Evolutionary conservation across 1,140 invertebrate genomes (phyloP), one percentile per base, ranked within the genome.

Genomic region (Drosophila ogumai): DNA sequence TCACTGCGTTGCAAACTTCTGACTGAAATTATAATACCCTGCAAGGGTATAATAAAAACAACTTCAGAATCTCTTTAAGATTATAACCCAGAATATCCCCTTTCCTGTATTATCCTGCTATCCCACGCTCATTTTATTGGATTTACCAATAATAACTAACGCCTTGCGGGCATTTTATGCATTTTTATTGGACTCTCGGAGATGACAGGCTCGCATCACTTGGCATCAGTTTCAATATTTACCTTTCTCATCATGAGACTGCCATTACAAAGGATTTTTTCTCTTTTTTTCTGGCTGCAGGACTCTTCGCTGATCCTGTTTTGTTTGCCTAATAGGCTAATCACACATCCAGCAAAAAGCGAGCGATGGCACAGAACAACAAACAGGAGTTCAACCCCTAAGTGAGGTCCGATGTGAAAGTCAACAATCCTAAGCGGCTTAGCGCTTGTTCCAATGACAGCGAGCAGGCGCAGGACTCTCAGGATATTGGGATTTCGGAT

Each of bases 301-400:
- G 49, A 38, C 41, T 49, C 50, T 44, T 17, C 12, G 38, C 2
- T 43, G 50, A 65, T 61, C 56, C 41, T 72, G 63, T 87, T 63
- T 82, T 87, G 76, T 90, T 81, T 81, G 78, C 55, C 81, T 90
- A 90, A 90, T 90, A 90, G 85, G 85, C 85, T 90, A 90, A 90
- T 90, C 85, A 90, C 85, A 85, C 85, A 90, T 85, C 81, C 47
- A 49, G 75, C 76, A 81, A 81, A 90, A 87, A 87, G 76, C 69
- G 75, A 86, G 50, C 50, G 3, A 36, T 65, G 61, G 47, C 63
- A 75, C 52, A 67, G 61, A 68, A 76, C 66, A 82, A 75, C 61
- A 90, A 79, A 72, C 55, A 84, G 40, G 17, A 61, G 38, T 72
- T 72, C 69, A 85, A 90, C 85, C 85, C 85, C 81, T 81, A 90